Evolutionary conservation across 2,888 invertebrate genomes (phyloP).

Genomic region (Helleia helle): DNA sequence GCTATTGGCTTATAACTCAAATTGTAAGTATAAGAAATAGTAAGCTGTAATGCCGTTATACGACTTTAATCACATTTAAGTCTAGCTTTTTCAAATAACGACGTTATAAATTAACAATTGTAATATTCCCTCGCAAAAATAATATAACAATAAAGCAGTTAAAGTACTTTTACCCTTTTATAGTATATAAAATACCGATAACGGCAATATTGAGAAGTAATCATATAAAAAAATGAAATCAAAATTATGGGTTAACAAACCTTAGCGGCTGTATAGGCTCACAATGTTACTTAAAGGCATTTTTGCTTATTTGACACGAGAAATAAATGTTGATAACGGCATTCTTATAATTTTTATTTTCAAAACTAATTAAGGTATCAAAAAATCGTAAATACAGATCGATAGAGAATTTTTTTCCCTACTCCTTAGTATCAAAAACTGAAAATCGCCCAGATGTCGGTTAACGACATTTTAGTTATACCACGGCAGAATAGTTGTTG

Average conservation of each 20-base stretch:
- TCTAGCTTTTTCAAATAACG: too few species aligned
- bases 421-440: constrained; percentile 2
- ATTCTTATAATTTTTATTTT: background rate
- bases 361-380: constrained; percentile 4
- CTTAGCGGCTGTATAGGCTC: too few species aligned
- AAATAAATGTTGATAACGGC: constrained; percentile 3
- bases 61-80: too few species aligned
- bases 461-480: too few species aligned
- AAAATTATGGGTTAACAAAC: too few species aligned
- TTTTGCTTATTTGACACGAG: too few species aligned
- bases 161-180: constrained; percentile 7
- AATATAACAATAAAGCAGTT: constrained; percentile 5
- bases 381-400: constrained; percentile 2
- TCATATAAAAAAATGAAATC: too few species aligned
- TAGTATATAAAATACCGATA: constrained; percentile 4
- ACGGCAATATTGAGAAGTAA: too few species aligned
- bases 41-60: too few species aligned
- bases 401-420: too few species aligned
- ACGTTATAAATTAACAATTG: too few species aligned
- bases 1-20: background rate
- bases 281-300: background rate
- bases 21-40: constrained; percentile 1
- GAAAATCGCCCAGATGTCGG: constrained; percentile 2
- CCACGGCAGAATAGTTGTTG: too few species aligned
- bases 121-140: constrained; percentile 1